phyloP scores from a whole-genome alignment of 2,888 invertebrate genomes.

The Chirona hameri region DNA sequence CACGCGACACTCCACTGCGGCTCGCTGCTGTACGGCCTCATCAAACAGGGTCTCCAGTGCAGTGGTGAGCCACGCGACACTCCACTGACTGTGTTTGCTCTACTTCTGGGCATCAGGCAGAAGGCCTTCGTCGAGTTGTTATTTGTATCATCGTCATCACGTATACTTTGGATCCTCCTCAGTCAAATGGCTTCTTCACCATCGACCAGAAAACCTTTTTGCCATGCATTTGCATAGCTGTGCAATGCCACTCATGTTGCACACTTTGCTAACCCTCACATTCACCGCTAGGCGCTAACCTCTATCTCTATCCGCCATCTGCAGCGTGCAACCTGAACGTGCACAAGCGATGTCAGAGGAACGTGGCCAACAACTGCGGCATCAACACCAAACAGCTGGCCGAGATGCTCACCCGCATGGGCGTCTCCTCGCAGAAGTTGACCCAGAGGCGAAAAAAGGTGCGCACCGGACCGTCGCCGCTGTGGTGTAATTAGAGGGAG shows the following conservation, averaged over 20 bases:
- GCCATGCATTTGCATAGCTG: too few species aligned
- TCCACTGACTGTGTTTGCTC: too few species aligned
- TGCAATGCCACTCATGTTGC: too few species aligned
- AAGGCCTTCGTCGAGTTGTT: too few species aligned
- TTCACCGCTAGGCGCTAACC: too few species aligned
- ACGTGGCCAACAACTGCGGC: conserved; percentile 96
- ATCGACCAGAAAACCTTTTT: too few species aligned
- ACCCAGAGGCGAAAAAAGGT: conserved; percentile 60
- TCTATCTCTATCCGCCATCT: background rate
- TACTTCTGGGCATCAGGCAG: too few species aligned
- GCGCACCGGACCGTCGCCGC: conserved; percentile 25
- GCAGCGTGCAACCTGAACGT: conserved; percentile 94
- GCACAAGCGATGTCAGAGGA: conserved; percentile 96
- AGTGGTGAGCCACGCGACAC: conserved; percentile 44
- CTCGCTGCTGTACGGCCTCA: conserved; percentile 91
- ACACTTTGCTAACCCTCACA: too few species aligned
- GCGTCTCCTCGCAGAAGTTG: conserved; percentile 12
- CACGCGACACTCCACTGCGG: conserved; percentile 82
- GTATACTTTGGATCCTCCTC: too few species aligned
- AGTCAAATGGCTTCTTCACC: too few species aligned
- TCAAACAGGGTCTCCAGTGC: conserved; percentile 94
- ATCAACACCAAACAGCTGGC: conserved; percentile 97
- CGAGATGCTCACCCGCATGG: conserved; percentile 81
- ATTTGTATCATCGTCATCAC: too few species aligned
- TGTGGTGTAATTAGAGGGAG: too few species aligned